Evolutionary conservation across 2,113 vertebrate genomes (phyloP), one percentile per base, ranked within the genome.

Genomic region (Tragulus kanchil): DNA sequence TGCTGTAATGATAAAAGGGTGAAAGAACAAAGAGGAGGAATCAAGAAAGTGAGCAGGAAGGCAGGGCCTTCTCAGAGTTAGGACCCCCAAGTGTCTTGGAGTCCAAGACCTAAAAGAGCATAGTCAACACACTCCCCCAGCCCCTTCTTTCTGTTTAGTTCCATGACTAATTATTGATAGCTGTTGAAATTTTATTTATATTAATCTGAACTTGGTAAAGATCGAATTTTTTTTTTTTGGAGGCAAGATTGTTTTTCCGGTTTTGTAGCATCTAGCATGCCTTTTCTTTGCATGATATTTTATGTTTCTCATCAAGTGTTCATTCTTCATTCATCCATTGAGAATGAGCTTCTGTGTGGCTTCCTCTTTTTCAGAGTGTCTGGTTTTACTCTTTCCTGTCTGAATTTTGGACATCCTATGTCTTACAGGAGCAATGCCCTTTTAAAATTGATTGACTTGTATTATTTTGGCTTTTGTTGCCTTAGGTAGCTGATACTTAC

Each of bases 241-340:
- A 95, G 52, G 73, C 67, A 92, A 31, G 88, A 91, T 56, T 3
- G 4, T 52, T 73, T 93, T 87, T 94, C 31, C n/a, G 56, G 26
- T 88, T 93, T 92, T 56, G 17, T 85, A 83, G 48, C 62, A 16
- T 81, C 21, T 90, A 67, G 36, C 31, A 45, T 92, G n/a, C 79
- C 54, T 96, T 95, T 97, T 95, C 52, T 96, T 93, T 85, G 78
- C 14, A 36, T 87, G 58, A 36, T 92, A 84, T 82, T 93, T 93
- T 94, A 52, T 95, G 28, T 79, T 96, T 97, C 62, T 79, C 21
- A 88, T 64, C 83, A 78, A 95, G 26, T 31, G 61, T 64, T 92
- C 69, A 61, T 93, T 73, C 42, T 73, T 96, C 23, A 67, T 71
- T 91, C 31, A 84, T 0, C 67, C 31, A 56, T 88, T 90, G 12